A percentile compares a stretch with the other conserved stretches of the same genome.
These are phyloP conservation scores for Tenthredo scrophulariae DNA, from an alignment of 2,888 invertebrate species.

Conservation along the genomic window DNA sequence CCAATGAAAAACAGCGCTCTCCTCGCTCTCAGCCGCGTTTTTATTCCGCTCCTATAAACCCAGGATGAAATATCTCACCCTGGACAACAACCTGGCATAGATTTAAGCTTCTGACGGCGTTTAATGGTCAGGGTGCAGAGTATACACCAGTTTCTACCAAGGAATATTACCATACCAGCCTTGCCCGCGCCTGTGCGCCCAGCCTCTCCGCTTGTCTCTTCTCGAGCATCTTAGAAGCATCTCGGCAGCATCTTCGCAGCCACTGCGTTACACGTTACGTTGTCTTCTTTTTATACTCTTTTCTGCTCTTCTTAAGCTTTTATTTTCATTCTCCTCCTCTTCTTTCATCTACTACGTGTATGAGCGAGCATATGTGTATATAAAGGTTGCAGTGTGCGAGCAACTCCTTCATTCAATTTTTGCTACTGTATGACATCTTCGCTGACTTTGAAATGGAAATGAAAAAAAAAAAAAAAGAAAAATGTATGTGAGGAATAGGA, in stretches of 20 bases:
- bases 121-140: conserved; percentile 42
- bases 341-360: neutral
- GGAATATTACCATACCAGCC: conserved; percentile 48
- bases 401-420: neutral
- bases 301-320: neutral
- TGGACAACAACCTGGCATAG: conserved; percentile 6
- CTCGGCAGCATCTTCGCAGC: conserved; percentile 47
- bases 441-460: neutral
- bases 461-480: neutral
- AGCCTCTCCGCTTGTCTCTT: conserved; percentile 42
- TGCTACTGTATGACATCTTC: neutral
- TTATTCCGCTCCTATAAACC: neutral
- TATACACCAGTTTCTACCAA: conserved; percentile 12
- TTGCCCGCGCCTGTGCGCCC: conserved; percentile 35
- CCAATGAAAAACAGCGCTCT: no score
- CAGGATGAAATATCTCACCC: conserved; percentile 20
- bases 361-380: neutral
- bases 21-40: neutral
- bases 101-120: conserved; percentile 6
- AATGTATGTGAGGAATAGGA: neutral
- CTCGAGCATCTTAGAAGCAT: conserved; percentile 35
- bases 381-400: neutral
- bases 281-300: neutral
- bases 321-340: neutral
- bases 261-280: conserved; percentile 46